phyloP scores from a whole-genome alignment of 1,140 invertebrate species.

The Tetramorium simillimum region DNA sequence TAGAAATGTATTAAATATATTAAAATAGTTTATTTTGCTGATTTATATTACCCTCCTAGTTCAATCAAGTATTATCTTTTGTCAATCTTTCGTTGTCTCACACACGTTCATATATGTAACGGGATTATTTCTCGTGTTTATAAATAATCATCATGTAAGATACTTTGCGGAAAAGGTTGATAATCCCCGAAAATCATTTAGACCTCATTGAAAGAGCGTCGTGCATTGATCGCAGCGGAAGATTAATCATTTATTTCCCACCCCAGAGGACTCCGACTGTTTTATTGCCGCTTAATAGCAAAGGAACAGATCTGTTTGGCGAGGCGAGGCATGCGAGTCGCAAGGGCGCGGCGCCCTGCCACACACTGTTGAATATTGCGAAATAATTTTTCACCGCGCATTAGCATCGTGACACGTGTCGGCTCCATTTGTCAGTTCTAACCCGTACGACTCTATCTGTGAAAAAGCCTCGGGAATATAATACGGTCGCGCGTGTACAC shows the following conservation, averaged over 20 bases:
- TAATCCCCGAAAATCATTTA: constrained; percentile 68
- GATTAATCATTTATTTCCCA: constrained; percentile 33
- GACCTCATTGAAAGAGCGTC: neutral
- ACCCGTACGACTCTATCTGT: constrained; percentile 64
- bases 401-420: constrained; percentile 71
- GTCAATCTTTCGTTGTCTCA: neutral
- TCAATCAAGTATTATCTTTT: constrained; percentile 15
- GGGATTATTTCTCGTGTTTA: neutral
- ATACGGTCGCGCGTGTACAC: constrained; percentile 26
- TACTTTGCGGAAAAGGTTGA: neutral
- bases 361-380: constrained; percentile 52
- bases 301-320: constrained; percentile 14
- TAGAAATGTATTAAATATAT: neutral
- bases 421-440: constrained; percentile 52
- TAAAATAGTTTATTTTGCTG: neutral
- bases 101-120: too few relatives aligned
- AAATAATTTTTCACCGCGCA: constrained; percentile 72
- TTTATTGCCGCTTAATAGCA: constrained; percentile 66
- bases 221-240: constrained; percentile 24
- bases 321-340: neutral
- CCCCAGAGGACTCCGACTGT: constrained; percentile 16
- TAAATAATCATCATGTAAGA: constrained; percentile 52
- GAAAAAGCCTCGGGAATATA: constrained; percentile 52
- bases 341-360: constrained; percentile 17
- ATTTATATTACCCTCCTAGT: neutral